Evolutionary conservation across 1,140 invertebrate species (phyloP).

Genomic region (Lineus longissimus): DNA sequence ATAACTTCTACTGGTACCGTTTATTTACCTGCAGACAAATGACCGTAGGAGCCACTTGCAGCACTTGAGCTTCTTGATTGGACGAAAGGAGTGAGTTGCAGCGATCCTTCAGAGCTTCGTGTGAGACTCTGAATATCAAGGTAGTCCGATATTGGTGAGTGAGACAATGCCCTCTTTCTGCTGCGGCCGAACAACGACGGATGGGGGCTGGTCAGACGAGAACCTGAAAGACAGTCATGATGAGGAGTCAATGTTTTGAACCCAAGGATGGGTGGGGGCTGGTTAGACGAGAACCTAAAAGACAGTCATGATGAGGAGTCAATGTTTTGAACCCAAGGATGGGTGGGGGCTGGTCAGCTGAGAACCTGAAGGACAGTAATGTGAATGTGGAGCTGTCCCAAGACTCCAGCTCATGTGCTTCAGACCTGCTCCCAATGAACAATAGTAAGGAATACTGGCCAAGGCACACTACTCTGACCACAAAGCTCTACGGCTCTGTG

Average conservation of each 20-base stretch:
- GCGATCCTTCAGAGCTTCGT: constrained; percentile 87
- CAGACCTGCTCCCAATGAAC: no score
- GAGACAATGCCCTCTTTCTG: constrained; percentile 86
- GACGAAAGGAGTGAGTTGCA: constrained; percentile 79
- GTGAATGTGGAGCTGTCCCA: no score
- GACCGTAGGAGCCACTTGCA: constrained; percentile 89
- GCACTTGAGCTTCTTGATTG: constrained; percentile 79
- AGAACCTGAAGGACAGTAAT: constrained; percentile 60
- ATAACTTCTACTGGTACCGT: not conserved
- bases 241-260: not conserved
- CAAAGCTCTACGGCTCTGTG: no score
- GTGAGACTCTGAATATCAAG: constrained; percentile 94
- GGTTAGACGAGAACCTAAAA: constrained; percentile 63
- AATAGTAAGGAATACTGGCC: no score
- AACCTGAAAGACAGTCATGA: constrained; percentile 58
- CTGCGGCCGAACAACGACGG: constrained; percentile 36
- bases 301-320: constrained; percentile 7
- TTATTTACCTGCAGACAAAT: constrained; percentile 79
- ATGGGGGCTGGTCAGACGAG: constrained; percentile 61
- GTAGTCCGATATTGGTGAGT: constrained; percentile 85
- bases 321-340: not conserved
- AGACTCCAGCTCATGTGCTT: no score
- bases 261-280: no score
- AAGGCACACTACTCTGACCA: no score
- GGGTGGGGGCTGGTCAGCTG: constrained; percentile 38